These are phyloP conservation scores for Argyrosomus regius DNA, from an alignment of 2,797 vertebrate genomes.

Conservation along the genomic window DNA sequence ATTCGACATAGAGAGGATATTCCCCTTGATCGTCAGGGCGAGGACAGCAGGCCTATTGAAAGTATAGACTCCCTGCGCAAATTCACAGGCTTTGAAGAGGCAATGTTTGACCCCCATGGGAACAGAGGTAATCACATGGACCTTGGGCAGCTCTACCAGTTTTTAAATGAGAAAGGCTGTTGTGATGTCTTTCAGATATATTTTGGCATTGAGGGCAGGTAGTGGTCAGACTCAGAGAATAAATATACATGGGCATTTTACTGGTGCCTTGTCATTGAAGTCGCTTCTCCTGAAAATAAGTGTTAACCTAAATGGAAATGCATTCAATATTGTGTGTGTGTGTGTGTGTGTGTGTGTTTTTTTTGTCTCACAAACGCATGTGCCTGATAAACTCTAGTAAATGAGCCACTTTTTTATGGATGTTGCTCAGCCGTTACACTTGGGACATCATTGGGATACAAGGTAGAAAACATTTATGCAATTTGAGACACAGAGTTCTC, in stretches of 20 bases:
- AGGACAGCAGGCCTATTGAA: slow-evolving; percentile 50
- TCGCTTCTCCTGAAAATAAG: slow-evolving; percentile 11
- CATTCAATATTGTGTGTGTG: not conserved
- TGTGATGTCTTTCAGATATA: slow-evolving; percentile 91
- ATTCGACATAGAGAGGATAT: slow-evolving; percentile 96
- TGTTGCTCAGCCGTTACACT: slow-evolving; percentile 2
- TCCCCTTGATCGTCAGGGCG: slow-evolving; percentile 77
- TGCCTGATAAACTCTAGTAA: slow-evolving; percentile 35
- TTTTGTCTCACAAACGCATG: not conserved
- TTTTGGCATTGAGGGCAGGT: slow-evolving; percentile 87
- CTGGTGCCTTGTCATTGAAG: slow-evolving; percentile 10
- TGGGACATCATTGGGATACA: slow-evolving; percentile 24
- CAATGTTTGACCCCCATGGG: slow-evolving; percentile 91
- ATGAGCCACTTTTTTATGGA: slow-evolving; percentile 17
- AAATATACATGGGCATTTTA: not conserved
- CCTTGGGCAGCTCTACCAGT: slow-evolving; percentile 95
- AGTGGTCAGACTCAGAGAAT: slow-evolving; percentile 15
- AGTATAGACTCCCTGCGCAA: slow-evolving; percentile 84
- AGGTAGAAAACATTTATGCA: slow-evolving; percentile 26
- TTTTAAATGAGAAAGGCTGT: slow-evolving; percentile 91
- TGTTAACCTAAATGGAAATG: slow-evolving; percentile 2
- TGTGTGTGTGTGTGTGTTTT: not conserved
- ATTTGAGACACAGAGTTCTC: slow-evolving; percentile 18
- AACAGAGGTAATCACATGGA: slow-evolving; percentile 96
- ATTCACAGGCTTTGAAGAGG: slow-evolving; percentile 93